Percentiles rank a stretch among this genome's conserved stretches.
These are phyloP conservation scores for Anarrhichthys ocellatus DNA, from an alignment of 2,113 vertebrate genomes.

Conservation along the genomic window DNA sequence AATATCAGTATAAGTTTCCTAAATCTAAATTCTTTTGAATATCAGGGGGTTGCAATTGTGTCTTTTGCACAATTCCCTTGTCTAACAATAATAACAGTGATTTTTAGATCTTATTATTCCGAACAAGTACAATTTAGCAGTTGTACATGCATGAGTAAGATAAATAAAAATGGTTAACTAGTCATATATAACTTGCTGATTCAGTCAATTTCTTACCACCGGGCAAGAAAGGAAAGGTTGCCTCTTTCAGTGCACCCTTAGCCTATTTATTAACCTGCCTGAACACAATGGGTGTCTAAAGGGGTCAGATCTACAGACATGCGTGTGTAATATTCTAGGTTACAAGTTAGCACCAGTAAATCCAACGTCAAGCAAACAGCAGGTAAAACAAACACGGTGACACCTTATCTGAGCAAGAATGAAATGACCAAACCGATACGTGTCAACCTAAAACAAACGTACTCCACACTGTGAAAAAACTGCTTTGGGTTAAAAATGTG, in stretches of 20 bases:
- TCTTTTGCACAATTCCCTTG: neutral
- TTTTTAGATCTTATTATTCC: neutral
- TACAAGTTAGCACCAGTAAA: neutral
- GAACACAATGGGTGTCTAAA: constrained; percentile 2
- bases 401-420: neutral
- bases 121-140: neutral
- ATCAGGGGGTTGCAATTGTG: neutral
- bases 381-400: neutral
- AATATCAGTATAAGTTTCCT: neutral
- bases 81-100: neutral
- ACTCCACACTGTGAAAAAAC: neutral
- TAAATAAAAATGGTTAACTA: neutral
- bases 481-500: neutral
- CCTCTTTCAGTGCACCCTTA: neutral
- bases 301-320: neutral
- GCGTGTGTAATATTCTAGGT: neutral
- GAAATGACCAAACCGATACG: neutral
- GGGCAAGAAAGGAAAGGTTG: neutral
- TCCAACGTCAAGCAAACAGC: neutral
- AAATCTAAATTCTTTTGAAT: neutral
- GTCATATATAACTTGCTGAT: constrained; percentile 1
- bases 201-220: neutral
- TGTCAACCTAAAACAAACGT: neutral
- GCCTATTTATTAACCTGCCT: constrained; percentile 23
- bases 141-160: neutral